phyloP scores from a whole-genome alignment of 2,797 vertebrate genomes.

The Menidia menidia region DNA sequence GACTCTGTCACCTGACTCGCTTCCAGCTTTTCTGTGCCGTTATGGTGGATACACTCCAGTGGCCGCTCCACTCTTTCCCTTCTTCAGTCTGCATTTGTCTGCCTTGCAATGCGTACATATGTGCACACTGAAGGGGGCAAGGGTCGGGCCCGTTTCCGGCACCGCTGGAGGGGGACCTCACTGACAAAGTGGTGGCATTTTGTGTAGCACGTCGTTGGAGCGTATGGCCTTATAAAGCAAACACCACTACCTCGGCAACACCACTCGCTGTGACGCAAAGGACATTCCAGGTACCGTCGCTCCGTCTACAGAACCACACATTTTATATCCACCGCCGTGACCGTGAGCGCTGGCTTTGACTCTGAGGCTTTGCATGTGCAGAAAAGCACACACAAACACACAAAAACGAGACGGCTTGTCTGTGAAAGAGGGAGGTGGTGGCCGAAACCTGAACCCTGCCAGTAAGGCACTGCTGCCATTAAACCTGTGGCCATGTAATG shows the following conservation, averaged over 20 bases:
- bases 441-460: slow-evolving; percentile 67
- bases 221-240: slow-evolving; percentile 76
- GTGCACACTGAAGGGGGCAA: slow-evolving; percentile 54
- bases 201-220: slow-evolving; percentile 77
- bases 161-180: slow-evolving; percentile 17
- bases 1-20: slow-evolving; percentile 30
- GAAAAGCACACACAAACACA: slow-evolving; percentile 23
- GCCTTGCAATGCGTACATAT: slow-evolving; percentile 60
- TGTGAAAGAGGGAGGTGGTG: slow-evolving; percentile 25
- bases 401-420: slow-evolving; percentile 12
- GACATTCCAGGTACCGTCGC: slow-evolving; percentile 78
- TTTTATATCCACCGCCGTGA: slow-evolving; percentile 42
- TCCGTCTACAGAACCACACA: slow-evolving; percentile 55
- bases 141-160: slow-evolving; percentile 71
- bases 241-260: slow-evolving; percentile 77
- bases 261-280: slow-evolving; percentile 76
- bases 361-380: slow-evolving; percentile 34
- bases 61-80: slow-evolving; percentile 32
- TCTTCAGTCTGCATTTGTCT: slow-evolving; percentile 38
- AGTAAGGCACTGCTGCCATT: slow-evolving; percentile 51
- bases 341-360: slow-evolving; percentile 66
- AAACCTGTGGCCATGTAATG: slow-evolving; percentile 53
- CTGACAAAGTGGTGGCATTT: slow-evolving; percentile 42
- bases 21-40: slow-evolving; percentile 29
- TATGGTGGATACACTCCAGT: slow-evolving; percentile 54